Evolutionary conservation across 1,140 invertebrate genomes (phyloP).

Genomic region (Marisa cornuarietis): DNA sequence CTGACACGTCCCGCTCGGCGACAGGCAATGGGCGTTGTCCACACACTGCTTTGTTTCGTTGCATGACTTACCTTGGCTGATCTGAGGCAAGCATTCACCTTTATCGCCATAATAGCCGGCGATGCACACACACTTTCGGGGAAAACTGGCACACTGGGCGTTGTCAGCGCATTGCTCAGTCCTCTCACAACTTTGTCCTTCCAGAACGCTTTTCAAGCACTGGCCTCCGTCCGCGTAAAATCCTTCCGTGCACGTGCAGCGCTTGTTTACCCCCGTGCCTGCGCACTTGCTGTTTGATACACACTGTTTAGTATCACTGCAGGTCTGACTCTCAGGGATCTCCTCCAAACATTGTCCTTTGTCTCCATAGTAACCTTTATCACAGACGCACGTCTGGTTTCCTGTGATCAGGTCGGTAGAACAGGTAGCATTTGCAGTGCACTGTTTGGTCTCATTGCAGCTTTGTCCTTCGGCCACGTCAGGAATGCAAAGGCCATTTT

Average conservation of each 20-base stretch:
- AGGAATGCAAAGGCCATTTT: constrained; percentile 19
- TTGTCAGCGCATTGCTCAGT: constrained; percentile 25
- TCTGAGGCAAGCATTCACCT: constrained; percentile 9
- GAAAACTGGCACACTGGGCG: constrained; percentile 6
- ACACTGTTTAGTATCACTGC: constrained; percentile 25
- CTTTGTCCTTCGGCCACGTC: constrained; percentile 12
- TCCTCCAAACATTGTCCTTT: constrained; percentile 16
- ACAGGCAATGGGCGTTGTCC: constrained; percentile 10
- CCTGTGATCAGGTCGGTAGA: neutral
- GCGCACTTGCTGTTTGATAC: constrained; percentile 21
- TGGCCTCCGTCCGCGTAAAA: constrained; percentile 25
- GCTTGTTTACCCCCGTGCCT: neutral
- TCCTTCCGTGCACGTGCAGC: constrained; percentile 17
- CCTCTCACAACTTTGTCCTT: constrained; percentile 7
- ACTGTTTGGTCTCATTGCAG: constrained; percentile 31
- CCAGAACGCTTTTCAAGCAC: constrained; percentile 8
- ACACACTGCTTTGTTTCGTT: constrained; percentile 23
- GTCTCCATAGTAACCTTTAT: constrained; percentile 22
- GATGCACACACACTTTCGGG: constrained; percentile 5
- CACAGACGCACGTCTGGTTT: neutral
- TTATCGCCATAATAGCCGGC: constrained; percentile 20
- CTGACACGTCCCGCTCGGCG: constrained; percentile 12
- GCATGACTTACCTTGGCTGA: constrained; percentile 7
- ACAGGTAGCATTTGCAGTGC: constrained; percentile 20
- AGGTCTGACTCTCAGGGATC: constrained; percentile 7